Conservation (phyloP, 2,113 vertebrate species). For the Falcunculus frontatus region DNA sequence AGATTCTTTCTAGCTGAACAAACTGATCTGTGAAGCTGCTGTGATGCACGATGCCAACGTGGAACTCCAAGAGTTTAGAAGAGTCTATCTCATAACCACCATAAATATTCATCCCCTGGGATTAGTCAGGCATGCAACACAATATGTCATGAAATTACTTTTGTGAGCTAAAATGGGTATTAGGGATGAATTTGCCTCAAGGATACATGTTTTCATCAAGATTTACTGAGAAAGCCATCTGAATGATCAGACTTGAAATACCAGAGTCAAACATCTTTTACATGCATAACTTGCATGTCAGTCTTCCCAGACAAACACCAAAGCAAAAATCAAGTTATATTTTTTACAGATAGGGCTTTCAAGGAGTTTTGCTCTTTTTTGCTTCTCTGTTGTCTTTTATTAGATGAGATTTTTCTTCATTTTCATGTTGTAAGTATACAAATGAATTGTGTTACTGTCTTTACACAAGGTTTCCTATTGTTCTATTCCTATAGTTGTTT, state of each 20-base stretch:
- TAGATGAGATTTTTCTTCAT: neutral
- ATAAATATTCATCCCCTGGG: conserved; percentile 8
- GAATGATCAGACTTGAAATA: neutral
- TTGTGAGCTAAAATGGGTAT: neutral
- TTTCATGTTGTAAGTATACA: neutral
- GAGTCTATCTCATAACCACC: neutral
- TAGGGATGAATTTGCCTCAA: neutral
- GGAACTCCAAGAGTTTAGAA: neutral
- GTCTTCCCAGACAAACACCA: neutral
- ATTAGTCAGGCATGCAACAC: neutral
- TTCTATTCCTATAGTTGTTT: neutral
- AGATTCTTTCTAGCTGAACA: neutral
- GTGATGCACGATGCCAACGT: neutral
- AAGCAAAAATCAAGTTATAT: neutral
- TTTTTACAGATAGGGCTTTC: neutral
- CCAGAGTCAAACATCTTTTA: neutral
- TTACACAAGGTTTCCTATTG: neutral
- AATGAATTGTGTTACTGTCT: neutral
- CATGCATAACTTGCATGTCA: neutral
- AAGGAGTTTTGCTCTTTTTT: neutral
- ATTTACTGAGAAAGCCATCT: neutral
- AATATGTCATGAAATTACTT: neutral
- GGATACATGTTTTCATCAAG: neutral
- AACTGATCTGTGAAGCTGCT: neutral
- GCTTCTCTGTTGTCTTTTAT: neutral